Base-by-base conservation (phyloP, 2,888 invertebrate genomes). In the Drosophila vallismaia region DNA sequence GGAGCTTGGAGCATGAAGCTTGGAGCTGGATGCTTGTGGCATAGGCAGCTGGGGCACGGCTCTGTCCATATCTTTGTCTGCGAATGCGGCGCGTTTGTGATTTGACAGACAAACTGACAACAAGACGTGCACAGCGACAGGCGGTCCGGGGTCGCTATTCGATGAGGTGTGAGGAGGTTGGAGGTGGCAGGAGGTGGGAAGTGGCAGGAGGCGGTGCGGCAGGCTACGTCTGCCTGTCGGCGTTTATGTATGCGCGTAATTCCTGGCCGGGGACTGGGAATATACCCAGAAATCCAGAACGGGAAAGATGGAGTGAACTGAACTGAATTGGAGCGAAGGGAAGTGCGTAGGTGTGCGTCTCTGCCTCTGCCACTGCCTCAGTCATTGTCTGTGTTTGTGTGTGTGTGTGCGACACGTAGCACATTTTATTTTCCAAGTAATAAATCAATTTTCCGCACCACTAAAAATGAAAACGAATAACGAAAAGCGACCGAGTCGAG, bases 391-490 rank as follows among this genome's bases (percentile, higher is more conserved):
- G 44, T 54, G 50, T 62, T 45, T 82, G 52, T 75, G 67, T 75
- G 45, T 72, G 73, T 79, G 78, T 74, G 76, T 79, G 88, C 81
- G 88, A 85, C 85, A 85, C 85, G 85, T 85, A 85, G 88, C 85
- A 85, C 88, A 85, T 85, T 85, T 85, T 85, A 85, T 85, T 85
- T 85, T 88, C 86, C 88, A 87, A 88, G 86, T 88, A 88, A 86
- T 86, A 86, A 86, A 86, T 86, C 86, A 86, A 86, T 86, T 86
- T 88, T 88, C 86, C 87, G 85, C 86, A 86, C 86, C 86, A 86
- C 87, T 86, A 86, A 87, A 88, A 86, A 86, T 88, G 85, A 88
- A 88, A 88, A 88, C 88, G 86, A 89, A 83, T 79, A 88, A 79
- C 83, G 86, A 86, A 86, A 52, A 66, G 28, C 64, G 52, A 45